Base-by-base conservation (phyloP, 2,797 vertebrate genomes). In the Steatocranus sp. region DNA sequence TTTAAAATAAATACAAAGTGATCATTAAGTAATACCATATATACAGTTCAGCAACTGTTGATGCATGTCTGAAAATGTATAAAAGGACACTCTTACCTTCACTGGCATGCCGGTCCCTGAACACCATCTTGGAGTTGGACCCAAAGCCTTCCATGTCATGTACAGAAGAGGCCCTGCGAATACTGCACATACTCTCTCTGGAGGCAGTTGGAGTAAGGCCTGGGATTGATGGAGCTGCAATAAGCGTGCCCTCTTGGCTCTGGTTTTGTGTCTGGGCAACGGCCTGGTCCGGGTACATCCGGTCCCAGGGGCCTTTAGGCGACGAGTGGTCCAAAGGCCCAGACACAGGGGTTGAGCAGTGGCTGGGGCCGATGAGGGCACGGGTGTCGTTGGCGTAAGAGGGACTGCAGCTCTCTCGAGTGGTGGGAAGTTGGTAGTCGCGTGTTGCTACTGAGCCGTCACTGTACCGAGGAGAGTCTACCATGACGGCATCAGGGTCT, bases 301-400 rank as follows among this genome's bases (percentile, higher is more conserved):
- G 94, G 85, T 97, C 97, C 98, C 97, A 98, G 75, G 97, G 96
- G 58, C 96, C 96, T 89, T 98, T 98, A 14, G 98, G 98, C 17
- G 98, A 99, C 1, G 98, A 99, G 94, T 99, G 98, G 90, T 98
- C 98, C 89, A 98, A 93, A 86, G 98, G 98, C 86, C 97, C 98
- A 0, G 98, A 98, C 93, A 98, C 95, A 3, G 98, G 98, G 82
- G 98, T 97, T 90, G 98, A 96, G 54, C 97, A 97, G 51, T 97
- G 98, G 92, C 96, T 97, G 81, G 97, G 97, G 75, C 96, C 97
- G 77, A 99, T 99, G 92, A 99, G 96, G 81, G 98, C 97, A 86
- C 97, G 97, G 25, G 97, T 99, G 85, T 99, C 98, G 25, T 99
- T 98, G 79, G 97, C 97, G 83, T 98, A 98, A 1, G 98, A 97